Evolutionary conservation across 2,113 vertebrate genomes (phyloP).

Genomic region (Atlantisia rogersi): DNA sequence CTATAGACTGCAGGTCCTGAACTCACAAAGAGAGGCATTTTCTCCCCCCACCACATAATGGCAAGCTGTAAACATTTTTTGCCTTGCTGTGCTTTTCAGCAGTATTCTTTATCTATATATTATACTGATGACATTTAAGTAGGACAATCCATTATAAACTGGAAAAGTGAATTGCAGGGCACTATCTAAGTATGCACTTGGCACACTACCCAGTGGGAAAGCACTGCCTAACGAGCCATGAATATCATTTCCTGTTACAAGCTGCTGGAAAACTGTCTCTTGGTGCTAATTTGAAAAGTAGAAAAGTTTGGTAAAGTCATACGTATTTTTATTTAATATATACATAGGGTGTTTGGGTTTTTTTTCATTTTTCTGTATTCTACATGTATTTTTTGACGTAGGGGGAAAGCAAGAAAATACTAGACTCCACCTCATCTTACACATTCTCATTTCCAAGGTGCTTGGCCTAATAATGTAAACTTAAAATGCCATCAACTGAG

Average conservation of each 20-base stretch:
- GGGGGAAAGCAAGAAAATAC: not conserved
- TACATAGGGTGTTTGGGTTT: too few relatives aligned
- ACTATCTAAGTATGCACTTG: not conserved
- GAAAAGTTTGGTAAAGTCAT: not conserved
- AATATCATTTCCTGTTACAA: not conserved
- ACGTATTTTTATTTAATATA: not conserved
- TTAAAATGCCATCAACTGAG: not conserved
- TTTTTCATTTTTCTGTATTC: not conserved
- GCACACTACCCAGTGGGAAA: rapidly evolving
- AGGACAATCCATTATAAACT: not conserved
- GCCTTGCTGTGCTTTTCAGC: not conserved
- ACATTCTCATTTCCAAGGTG: not conserved
- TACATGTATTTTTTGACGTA: not conserved
- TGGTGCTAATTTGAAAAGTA: not conserved
- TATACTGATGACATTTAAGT: not conserved
- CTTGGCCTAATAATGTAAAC: not conserved
- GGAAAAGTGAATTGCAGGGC: not conserved
- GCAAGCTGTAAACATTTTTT: not conserved
- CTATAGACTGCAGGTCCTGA: not conserved
- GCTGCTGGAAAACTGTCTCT: not conserved
- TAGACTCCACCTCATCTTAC: not conserved
- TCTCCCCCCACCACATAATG: not conserved
- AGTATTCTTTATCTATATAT: not conserved
- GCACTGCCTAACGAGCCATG: not conserved
- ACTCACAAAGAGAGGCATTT: not conserved